Conservation (phyloP, 2,113 vertebrate genomes). For the Campylomormyrus tamandua region DNA sequence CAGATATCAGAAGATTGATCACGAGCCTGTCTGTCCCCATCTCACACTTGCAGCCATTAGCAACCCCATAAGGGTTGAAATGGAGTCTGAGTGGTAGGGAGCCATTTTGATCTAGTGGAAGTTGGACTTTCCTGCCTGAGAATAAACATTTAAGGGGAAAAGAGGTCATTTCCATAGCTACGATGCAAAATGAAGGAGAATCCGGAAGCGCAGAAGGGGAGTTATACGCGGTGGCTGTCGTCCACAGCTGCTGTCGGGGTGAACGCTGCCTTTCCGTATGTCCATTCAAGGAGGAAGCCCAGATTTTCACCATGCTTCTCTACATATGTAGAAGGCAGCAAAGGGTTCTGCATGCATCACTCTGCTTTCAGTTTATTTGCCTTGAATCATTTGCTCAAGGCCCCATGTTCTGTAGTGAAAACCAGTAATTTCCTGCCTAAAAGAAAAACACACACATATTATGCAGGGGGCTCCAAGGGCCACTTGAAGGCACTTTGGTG, state of each 20-base stretch:
- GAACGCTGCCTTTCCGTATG: neutral
- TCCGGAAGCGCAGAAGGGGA: neutral
- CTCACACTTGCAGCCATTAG: neutral
- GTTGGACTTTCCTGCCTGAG: neutral
- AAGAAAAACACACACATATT: neutral
- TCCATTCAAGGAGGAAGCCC: neutral
- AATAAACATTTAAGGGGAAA: neutral
- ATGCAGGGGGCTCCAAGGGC: neutral
- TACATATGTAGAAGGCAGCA: neutral
- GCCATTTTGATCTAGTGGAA: neutral
- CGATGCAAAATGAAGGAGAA: neutral
- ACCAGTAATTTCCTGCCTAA: slow-evolving; percentile 16
- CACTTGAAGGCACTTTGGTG: neutral
- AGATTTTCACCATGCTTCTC: neutral
- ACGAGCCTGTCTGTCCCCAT: neutral
- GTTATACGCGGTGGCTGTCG: neutral
- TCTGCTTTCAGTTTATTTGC: neutral
- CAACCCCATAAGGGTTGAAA: neutral
- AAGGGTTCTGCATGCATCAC: neutral
- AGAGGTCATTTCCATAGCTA: neutral
- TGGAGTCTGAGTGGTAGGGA: neutral
- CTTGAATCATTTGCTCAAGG: slow-evolving; percentile 11
- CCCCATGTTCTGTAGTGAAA: slow-evolving; percentile 7
- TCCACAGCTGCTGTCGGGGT: neutral
- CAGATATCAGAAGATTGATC: neutral